Base-by-base conservation (phyloP, 2,888 invertebrate genomes). In the Netelia melanura region DNA sequence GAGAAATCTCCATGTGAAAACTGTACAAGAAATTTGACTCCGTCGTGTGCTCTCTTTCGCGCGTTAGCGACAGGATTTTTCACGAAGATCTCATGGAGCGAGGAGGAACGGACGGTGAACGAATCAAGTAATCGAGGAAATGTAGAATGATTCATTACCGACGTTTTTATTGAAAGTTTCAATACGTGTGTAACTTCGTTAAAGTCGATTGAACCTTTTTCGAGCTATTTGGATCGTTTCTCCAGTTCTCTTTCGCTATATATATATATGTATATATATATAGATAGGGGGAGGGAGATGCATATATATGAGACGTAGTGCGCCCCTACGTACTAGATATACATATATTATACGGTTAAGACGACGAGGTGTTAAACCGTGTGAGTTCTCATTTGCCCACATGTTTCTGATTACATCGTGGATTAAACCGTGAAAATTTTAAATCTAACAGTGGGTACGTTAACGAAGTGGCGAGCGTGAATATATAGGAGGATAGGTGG, bases 381-480 rank as follows among this genome's bases (percentile, higher is more conserved):
- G 67, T 30, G 43, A 44, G 52, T 38, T n/a, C 83, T 62, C 67
- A 78, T 83, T 83, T 79, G 43, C 74, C 25, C 72, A 61, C 68
- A 52, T 77, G 58, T 74, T 74, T 62, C 68, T 74, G 68, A 83
- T 83, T 62, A 83, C 74, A 58, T 21, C 54, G 78, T 48, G 78
- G 78, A 79, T 78, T 70, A 83, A 78, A 79, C 68, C 61, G 52
- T 79, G 74, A 78, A 83, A 78, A 83, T 78, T 68, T 62, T 9
- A 56, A 48, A 74, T 68, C 61, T 68, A 54, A 78, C 43, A 21
- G 54, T 68, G 67, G 67, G 52, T 68, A 61, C 74, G 67, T 74
- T 78, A 78, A 78, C 78, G 83, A 83, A 83, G 72, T 83, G 71
- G 58, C 71, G 65, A 81, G 23, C 67, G 58, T 11, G 38, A 11